Conservation (phyloP, 64 coral and sea anemone species). For the Stichodactyla helianthus region DNA sequence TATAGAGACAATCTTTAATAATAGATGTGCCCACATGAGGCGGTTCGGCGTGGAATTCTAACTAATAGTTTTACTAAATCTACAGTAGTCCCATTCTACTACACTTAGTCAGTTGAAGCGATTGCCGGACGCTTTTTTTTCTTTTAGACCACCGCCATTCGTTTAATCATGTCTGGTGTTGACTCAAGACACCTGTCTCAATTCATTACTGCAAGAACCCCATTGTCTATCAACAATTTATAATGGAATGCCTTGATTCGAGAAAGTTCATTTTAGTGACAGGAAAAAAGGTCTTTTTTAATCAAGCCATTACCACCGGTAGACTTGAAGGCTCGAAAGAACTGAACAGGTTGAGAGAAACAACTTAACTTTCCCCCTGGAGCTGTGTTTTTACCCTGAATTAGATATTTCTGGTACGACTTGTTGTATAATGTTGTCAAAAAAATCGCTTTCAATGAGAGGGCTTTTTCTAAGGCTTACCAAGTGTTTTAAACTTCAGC, state of each 20-base stretch:
- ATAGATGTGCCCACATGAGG: neutral
- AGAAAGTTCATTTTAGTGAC: neutral
- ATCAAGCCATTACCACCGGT: neutral
- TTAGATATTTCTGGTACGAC: neutral
- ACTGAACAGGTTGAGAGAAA: neutral
- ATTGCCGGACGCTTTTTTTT: neutral
- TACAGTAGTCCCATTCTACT: neutral
- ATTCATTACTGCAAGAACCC: neutral
- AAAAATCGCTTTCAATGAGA: too few species aligned
- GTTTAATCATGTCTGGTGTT: neutral
- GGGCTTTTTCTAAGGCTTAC: too few species aligned
- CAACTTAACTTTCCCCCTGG: neutral
- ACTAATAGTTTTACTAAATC: neutral
- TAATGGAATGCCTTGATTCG: neutral
- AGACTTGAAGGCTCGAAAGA: neutral
- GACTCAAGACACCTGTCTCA: neutral
- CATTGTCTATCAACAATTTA: constrained; percentile 3
- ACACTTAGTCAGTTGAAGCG: neutral
- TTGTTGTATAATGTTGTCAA: too few species aligned
- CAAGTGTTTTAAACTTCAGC: too few species aligned
- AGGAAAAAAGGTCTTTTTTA: neutral
- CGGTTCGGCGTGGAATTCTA: neutral
- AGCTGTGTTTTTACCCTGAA: neutral
- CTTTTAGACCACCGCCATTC: neutral
- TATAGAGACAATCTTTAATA: too few species aligned